Conservation (phyloP, 2,888 invertebrate genomes). For the Gymnoscelis rufifasciata region DNA sequence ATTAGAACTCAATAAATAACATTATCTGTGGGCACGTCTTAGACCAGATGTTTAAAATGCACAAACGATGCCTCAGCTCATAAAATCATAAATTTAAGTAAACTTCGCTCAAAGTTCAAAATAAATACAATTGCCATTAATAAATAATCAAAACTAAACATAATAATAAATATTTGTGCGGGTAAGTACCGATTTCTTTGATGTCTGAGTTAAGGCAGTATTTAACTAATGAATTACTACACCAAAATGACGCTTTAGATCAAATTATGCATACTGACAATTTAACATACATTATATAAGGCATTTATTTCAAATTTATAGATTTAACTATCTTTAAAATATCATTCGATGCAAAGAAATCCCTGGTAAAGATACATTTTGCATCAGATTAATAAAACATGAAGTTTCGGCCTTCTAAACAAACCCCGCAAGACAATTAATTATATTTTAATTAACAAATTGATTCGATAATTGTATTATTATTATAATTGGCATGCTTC, state of each 20-base stretch:
- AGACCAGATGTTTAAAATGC: constrained; percentile 38
- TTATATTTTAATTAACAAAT: too few relatives aligned
- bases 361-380: too few relatives aligned
- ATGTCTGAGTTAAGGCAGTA: constrained; percentile 25
- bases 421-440: too few relatives aligned
- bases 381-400: too few relatives aligned
- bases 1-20: constrained; percentile 8
- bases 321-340: too few relatives aligned
- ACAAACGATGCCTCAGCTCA: constrained; percentile 30
- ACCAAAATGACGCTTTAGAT: constrained; percentile 14
- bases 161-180: constrained; percentile 61
- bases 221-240: constrained; percentile 19
- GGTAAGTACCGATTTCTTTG: constrained; percentile 63
- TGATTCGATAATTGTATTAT: too few relatives aligned
- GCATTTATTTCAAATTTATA: too few relatives aligned
- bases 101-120: constrained; percentile 56
- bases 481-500: too few relatives aligned
- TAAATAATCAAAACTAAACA: constrained; percentile 50
- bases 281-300: too few relatives aligned
- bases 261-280: constrained; percentile 5
- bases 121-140: constrained; percentile 60
- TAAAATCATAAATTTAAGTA: constrained; percentile 58
- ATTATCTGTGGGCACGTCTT: constrained; percentile 26
- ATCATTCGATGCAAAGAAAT: too few relatives aligned
- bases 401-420: too few relatives aligned